These are phyloP conservation scores for Loripinus fragilis DNA, from an alignment of 2,888 invertebrate genomes.

Conservation along the genomic window DNA sequence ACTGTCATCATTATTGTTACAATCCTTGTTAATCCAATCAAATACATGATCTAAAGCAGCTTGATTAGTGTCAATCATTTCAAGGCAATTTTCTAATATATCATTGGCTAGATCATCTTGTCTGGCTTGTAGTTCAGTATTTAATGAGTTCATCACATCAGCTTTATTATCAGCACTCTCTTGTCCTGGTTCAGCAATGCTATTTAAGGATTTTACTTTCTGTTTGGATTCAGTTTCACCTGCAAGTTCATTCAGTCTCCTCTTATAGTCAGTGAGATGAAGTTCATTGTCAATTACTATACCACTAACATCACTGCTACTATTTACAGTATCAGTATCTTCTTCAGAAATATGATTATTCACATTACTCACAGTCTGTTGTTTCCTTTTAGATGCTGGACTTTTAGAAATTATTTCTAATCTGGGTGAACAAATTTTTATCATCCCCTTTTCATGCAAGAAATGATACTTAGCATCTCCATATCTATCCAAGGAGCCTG, in stretches of 20 bases:
- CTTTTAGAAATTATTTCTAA: constrained; percentile 39
- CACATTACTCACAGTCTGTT: not conserved
- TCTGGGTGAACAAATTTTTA: constrained; percentile 58
- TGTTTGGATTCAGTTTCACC: not conserved
- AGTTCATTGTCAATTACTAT: constrained; percentile 49
- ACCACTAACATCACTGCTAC: constrained; percentile 50
- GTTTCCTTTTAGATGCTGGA: constrained; percentile 28
- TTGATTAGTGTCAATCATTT: constrained; percentile 41
- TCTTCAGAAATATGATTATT: constrained; percentile 40
- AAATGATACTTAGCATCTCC: constrained; percentile 53
- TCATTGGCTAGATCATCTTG: constrained; percentile 27
- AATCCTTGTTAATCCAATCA: constrained; percentile 56
- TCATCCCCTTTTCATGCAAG: constrained; percentile 59
- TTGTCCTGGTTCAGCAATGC: not conserved
- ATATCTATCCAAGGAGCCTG: constrained; percentile 14
- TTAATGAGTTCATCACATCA: not conserved
- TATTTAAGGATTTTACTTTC: not conserved
- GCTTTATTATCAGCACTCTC: not conserved
- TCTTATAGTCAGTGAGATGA: not conserved
- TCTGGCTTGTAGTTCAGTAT: constrained; percentile 11
- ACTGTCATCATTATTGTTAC: constrained; percentile 23
- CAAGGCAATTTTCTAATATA: constrained; percentile 46
- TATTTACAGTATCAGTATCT: constrained; percentile 37
- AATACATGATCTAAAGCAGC: constrained; percentile 48
- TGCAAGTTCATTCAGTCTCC: not conserved